Evolutionary conservation across 2,888 invertebrate species (phyloP).

Genomic region (Temnothorax ravouxi): DNA sequence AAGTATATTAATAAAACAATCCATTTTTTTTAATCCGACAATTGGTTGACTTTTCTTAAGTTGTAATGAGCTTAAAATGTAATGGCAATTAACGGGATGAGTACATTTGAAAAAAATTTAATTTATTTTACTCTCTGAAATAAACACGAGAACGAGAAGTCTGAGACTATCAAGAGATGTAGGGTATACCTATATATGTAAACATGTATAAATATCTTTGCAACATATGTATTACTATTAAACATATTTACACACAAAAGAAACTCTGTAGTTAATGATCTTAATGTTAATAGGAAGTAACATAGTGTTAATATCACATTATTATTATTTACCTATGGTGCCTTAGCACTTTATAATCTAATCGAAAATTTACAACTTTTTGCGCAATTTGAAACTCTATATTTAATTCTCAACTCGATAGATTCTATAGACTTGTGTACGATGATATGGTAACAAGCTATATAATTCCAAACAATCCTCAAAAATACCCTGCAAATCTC

Average conservation of each 20-base stretch:
- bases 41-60: background rate
- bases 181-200: constrained; percentile 62
- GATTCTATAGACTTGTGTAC: constrained; percentile 49
- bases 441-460: constrained; percentile 11
- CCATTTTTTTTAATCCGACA: background rate
- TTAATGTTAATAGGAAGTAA: constrained; percentile 69
- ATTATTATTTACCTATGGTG: constrained; percentile 82
- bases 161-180: constrained; percentile 64
- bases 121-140: constrained; percentile 54
- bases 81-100: constrained; percentile 48
- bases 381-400: constrained; percentile 58
- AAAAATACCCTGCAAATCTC: constrained; percentile 54
- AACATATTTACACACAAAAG: constrained; percentile 65
- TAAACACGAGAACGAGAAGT: constrained; percentile 59
- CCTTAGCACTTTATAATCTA: constrained; percentile 82
- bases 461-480: too few species aligned
- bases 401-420: constrained; percentile 58
- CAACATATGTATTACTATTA: constrained; percentile 60
- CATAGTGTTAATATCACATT: constrained; percentile 72
- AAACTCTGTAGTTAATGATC: constrained; percentile 69
- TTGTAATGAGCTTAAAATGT: background rate
- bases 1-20: constrained; percentile 14
- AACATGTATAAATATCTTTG: constrained; percentile 70
- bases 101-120: background rate
- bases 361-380: constrained; percentile 64